phyloP scores from a whole-genome alignment of 2,113 vertebrate species.

The Podiceps cristatus region DNA sequence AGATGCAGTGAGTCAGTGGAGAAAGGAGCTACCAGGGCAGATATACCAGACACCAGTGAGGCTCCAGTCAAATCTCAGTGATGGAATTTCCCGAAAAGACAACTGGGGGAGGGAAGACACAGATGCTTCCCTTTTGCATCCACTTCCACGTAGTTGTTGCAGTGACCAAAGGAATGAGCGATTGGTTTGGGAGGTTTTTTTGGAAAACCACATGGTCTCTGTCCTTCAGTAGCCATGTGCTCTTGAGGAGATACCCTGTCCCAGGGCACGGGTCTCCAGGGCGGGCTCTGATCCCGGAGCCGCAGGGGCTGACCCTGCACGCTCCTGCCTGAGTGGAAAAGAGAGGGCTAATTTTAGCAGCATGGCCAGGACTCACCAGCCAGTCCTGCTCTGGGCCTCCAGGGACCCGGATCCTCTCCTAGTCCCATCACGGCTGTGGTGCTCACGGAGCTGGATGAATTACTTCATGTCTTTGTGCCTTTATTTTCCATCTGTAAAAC shows the following conservation, averaged over 20 bases:
- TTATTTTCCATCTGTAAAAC: not conserved
- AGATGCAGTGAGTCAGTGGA: not conserved
- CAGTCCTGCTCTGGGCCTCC: not conserved
- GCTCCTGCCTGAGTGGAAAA: not conserved
- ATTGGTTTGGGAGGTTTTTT: not conserved
- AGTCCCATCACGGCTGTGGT: not conserved
- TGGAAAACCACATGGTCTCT: not conserved
- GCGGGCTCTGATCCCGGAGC: not conserved
- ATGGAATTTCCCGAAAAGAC: not conserved
- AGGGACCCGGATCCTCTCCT: not conserved
- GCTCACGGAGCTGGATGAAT: not conserved
- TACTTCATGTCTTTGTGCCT: not conserved
- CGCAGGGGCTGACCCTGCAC: not conserved
- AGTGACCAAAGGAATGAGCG: not conserved
- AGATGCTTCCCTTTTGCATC: not conserved
- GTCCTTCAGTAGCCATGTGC: not conserved
- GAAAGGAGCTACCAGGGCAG: not conserved
- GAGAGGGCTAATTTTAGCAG: not conserved
- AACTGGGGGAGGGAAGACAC: not conserved
- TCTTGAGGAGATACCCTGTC: not conserved
- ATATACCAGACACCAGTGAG: not conserved
- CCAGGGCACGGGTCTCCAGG: accelerated
- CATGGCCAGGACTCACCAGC: accelerated
- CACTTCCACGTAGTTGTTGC: accelerated
- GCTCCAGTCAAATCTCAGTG: not conserved